A percentile compares a stretch with the other conserved stretches of the same genome.
Conservation (phyloP, 2,888 invertebrate genomes). For the Drosophila mercatorum region DNA sequence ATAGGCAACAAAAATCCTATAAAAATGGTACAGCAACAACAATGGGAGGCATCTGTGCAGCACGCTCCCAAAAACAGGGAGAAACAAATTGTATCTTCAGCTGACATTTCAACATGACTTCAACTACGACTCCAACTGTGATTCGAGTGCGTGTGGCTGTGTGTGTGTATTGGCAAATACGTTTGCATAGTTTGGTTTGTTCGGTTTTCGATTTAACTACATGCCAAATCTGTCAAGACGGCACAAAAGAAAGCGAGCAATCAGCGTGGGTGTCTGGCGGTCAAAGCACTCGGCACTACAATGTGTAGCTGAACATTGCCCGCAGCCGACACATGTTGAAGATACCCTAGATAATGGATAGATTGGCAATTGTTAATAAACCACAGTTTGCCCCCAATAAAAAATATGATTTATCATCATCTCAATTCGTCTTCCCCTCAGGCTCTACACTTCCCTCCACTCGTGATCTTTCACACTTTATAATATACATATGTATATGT, state of each 20-base stretch:
- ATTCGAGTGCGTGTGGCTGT: slow-evolving; percentile 43
- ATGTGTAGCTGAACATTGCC: slow-evolving; percentile 32
- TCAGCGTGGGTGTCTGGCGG: slow-evolving; percentile 68
- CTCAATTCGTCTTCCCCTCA: slow-evolving; percentile 18
- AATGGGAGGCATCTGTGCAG: slow-evolving; percentile 51
- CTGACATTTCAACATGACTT: slow-evolving; percentile 76
- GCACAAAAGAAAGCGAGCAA: slow-evolving; percentile 68
- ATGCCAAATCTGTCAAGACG: slow-evolving; percentile 49
- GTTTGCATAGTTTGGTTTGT: slow-evolving; percentile 15
- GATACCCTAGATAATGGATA: slow-evolving; percentile 43
- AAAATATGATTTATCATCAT: slow-evolving; percentile 69
- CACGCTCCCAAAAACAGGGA: slow-evolving; percentile 68
- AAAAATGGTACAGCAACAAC: slow-evolving; percentile 36
- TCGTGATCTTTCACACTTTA: slow-evolving; percentile 7
- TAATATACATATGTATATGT: slow-evolving; percentile 21
- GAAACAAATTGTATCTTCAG: slow-evolving; percentile 71
- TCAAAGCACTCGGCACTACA: slow-evolving; percentile 66
- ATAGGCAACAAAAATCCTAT: slow-evolving; percentile 39
- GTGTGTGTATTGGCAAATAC: slow-evolving; percentile 52
- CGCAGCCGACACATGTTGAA: slow-evolving; percentile 31
- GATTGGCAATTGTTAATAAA: slow-evolving; percentile 45
- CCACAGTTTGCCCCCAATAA: slow-evolving; percentile 64
- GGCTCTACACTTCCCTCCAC: not conserved
- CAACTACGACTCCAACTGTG: slow-evolving; percentile 28
- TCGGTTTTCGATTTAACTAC: slow-evolving; percentile 42